phyloP scores from a whole-genome alignment of 2,113 vertebrate genomes.

The Serilophus lunatus region DNA sequence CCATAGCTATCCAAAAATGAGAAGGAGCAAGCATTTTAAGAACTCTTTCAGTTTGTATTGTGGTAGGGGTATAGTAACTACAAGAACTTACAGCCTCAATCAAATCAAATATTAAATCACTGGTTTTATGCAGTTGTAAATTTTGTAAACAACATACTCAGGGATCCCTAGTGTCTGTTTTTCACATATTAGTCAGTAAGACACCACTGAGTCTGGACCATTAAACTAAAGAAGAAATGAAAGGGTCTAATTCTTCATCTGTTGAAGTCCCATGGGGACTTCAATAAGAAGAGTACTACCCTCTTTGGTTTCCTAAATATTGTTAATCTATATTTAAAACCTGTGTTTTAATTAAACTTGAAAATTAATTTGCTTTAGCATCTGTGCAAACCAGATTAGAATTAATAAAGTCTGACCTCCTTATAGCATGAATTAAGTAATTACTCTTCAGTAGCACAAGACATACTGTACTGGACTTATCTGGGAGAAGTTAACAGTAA shows the following conservation, averaged over 20 bases:
- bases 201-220: background rate
- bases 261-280: background rate
- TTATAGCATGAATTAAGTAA: slow-evolving; percentile 26
- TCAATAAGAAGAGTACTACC: background rate
- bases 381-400: slow-evolving; percentile 43
- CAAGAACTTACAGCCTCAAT: background rate
- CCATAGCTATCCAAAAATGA: background rate
- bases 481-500: background rate
- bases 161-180: background rate
- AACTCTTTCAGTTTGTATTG: background rate
- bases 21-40: background rate
- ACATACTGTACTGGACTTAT: slow-evolving; percentile 8
- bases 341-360: slow-evolving; percentile 50
- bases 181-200: background rate
- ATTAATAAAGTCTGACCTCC: slow-evolving; percentile 62
- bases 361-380: slow-evolving; percentile 45
- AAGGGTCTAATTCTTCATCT: background rate
- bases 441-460: slow-evolving; percentile 20
- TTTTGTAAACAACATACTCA: background rate
- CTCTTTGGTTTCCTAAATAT: slow-evolving; percentile 12
- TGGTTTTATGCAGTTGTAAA: background rate
- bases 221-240: background rate
- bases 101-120: background rate
- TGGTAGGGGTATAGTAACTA: background rate
- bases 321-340: slow-evolving; percentile 45